phyloP scores from a whole-genome alignment of 2,113 vertebrate species.

The Perca fluviatilis region DNA sequence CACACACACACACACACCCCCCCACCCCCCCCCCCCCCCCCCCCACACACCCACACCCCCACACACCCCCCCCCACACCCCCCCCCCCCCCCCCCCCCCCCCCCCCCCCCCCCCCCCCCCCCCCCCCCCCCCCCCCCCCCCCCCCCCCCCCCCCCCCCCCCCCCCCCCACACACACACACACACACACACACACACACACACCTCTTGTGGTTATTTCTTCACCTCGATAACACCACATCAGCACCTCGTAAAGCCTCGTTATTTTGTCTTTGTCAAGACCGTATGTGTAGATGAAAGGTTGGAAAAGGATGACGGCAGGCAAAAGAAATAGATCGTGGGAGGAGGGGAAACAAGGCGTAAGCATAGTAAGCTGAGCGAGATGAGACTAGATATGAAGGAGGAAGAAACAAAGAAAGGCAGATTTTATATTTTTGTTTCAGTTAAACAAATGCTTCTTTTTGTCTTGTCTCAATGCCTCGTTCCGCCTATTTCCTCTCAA shows the following conservation, averaged over 20 bases:
- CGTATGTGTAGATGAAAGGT: constrained; percentile 45
- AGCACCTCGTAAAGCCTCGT: constrained; percentile 56
- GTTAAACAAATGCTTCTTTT: constrained; percentile 47
- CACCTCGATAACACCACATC: constrained; percentile 54
- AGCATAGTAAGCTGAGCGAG: neutral
- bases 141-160: too few relatives aligned
- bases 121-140: too few relatives aligned
- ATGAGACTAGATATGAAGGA: constrained; percentile 15
- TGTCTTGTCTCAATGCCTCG: constrained; percentile 37
- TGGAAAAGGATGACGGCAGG: constrained; percentile 34
- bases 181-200: constrained; percentile 26
- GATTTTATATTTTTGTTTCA: constrained; percentile 35
- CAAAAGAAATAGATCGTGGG: constrained; percentile 31
- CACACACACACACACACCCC: constrained; percentile 25
- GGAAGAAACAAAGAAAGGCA: constrained; percentile 27
- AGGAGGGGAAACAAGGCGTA: constrained; percentile 26
- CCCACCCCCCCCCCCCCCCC: too few relatives aligned
- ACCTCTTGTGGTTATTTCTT: constrained; percentile 28
- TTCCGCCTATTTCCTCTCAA: constrained; percentile 33
- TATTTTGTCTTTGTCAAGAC: constrained; percentile 52
- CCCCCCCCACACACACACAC: constrained; percentile 22
- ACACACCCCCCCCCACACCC: constrained; percentile 3
- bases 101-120: too few relatives aligned
- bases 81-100: too few relatives aligned
- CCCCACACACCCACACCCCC: constrained; percentile 35